These are phyloP conservation scores for Ailuropoda melanoleuca DNA, from an alignment of 2,113 vertebrate species.

Conservation along the genomic window DNA sequence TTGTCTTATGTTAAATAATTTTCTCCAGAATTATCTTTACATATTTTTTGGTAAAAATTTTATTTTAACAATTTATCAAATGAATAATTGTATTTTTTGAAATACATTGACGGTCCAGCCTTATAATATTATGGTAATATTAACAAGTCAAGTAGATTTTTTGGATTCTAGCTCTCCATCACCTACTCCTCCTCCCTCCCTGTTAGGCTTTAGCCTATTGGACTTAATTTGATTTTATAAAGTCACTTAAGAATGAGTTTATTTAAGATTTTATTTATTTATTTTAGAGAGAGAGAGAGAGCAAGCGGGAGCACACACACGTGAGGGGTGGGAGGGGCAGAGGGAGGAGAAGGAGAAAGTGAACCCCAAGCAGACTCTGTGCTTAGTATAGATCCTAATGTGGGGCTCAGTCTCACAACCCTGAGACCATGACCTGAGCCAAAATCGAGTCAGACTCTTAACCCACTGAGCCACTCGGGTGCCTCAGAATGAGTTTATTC, in stretches of 20 bases:
- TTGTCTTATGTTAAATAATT: conserved; percentile 24
- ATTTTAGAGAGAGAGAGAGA: neutral
- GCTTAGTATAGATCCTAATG: neutral
- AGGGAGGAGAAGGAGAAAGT: neutral
- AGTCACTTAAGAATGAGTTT: neutral
- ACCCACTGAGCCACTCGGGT: neutral
- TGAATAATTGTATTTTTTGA: conserved; percentile 20
- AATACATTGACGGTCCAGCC: neutral
- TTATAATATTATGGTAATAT: neutral
- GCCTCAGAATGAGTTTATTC: neutral
- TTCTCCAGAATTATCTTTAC: neutral
- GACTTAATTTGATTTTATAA: neutral
- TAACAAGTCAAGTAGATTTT: neutral
- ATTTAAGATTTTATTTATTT: neutral
- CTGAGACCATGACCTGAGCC: neutral
- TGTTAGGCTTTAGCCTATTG: neutral
- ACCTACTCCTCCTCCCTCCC: no score
- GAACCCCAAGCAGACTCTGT: neutral
- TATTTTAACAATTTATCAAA: neutral
- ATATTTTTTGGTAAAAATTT: neutral
- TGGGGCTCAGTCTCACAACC: neutral
- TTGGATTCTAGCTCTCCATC: neutral
- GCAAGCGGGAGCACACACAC: neutral
- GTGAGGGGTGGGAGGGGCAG: neutral
- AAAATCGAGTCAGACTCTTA: neutral